These are phyloP conservation scores for Setophaga kirtlandii DNA, from an alignment of 2,113 vertebrate species.

Conservation along the genomic window DNA sequence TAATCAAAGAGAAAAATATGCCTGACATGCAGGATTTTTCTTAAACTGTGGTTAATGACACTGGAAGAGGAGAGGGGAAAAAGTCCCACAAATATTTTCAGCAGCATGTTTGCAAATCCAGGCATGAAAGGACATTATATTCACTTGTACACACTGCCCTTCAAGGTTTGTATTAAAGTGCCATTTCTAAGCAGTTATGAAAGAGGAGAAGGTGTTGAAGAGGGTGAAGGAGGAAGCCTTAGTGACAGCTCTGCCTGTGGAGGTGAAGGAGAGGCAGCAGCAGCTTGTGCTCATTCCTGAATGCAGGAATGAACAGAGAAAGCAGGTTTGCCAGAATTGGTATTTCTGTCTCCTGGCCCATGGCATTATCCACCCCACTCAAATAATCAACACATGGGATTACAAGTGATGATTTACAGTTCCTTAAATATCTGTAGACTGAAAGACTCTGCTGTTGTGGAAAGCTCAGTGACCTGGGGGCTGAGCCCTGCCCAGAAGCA, in stretches of 20 bases:
- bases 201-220: neutral
- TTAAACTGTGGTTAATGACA: neutral
- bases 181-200: neutral
- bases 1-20: neutral
- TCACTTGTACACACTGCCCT: neutral
- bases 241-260: neutral
- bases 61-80: neutral
- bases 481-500: neutral
- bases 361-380: too few species aligned
- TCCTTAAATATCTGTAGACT: neutral
- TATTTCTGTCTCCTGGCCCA: neutral
- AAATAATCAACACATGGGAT: neutral
- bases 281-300: neutral
- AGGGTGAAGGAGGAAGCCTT: neutral
- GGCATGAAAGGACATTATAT: neutral
- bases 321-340: rapidly evolving
- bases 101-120: neutral
- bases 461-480: rapidly evolving
- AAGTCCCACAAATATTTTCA: neutral
- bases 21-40: neutral
- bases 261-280: neutral
- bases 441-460: neutral
- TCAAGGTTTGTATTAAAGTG: neutral
- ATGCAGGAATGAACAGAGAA: neutral
- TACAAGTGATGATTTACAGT: neutral